phyloP scores from a whole-genome alignment of 2,113 vertebrate genomes.

The human (Homo sapiens) region GRCh38 chr4:129243501-129244000 shows the following conservation, averaged over 20 bases:
- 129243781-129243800: not conserved
- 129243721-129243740: not conserved
- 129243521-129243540: too few species aligned
- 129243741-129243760: not conserved
- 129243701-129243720: not conserved
- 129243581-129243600: too few species aligned
- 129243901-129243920: not conserved
- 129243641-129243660: not conserved
- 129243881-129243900: not conserved
- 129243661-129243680: not conserved
- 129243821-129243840: not conserved
- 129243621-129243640: not conserved
- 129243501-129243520: too few species aligned
- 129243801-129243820: not conserved
- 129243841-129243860: not conserved
- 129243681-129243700: not conserved
- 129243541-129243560: too few species aligned
- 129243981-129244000: not conserved
- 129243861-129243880: not conserved
- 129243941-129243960: not conserved
- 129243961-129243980: not conserved
- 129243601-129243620: not conserved
- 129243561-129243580: too few species aligned
- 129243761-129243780: not conserved
- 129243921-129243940: not conserved